Base-by-base conservation (phyloP, 1,140 invertebrate species). In the Lasioglossum albipes region DNA sequence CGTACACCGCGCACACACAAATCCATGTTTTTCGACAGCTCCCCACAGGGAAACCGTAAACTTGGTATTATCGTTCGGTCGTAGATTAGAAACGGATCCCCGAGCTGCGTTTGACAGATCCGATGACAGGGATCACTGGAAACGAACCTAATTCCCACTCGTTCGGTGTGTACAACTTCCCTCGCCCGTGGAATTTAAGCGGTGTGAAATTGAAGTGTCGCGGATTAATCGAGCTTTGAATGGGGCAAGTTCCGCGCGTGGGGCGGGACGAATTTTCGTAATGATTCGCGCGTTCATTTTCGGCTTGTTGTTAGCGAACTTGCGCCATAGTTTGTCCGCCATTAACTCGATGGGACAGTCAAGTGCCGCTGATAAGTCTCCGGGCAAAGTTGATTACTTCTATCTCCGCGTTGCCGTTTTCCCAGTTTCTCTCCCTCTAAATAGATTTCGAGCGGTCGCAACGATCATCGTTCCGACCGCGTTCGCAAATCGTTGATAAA, bases 331-430 rank as follows among this genome's bases (percentile, higher is more conserved):
- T 62, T 67, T n/a, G 45, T 41, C 42, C 27, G 73, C 62, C 79
- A 78, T 82, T 78, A 78, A 78, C 61, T 82, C 80, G 41, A 66
- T 62, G 59, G 36, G 22, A 16, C 75, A 18, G 68, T 72, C 41
- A 61, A 82, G 75, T 72, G 80, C 16, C 42, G 68, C 61, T 72
- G 61, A 78, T 82, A 82, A 78, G 80, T 78, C 75, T 67, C 75
- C 61, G 18, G n/a, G 49, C 70, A 59, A 77, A 82, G 75, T 72
- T 82, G 75, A 78, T 79, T 82, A 82, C 80, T 82, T 66, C 41
- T 72, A 49, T 27, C 62, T 61, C 27, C 27, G 42, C 31, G 31
- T 61, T 13, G 57, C 7, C 10, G 20, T 54, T 54, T 54, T 20
- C 67, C 54, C 36, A 36, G 36, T 22, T 59, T 42, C 59, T 52